A percentile compares a stretch with the other conserved stretches of the same genome.
phyloP scores from a whole-genome alignment of 2,797 vertebrate genomes.

The Danio albolineatus region DNA sequence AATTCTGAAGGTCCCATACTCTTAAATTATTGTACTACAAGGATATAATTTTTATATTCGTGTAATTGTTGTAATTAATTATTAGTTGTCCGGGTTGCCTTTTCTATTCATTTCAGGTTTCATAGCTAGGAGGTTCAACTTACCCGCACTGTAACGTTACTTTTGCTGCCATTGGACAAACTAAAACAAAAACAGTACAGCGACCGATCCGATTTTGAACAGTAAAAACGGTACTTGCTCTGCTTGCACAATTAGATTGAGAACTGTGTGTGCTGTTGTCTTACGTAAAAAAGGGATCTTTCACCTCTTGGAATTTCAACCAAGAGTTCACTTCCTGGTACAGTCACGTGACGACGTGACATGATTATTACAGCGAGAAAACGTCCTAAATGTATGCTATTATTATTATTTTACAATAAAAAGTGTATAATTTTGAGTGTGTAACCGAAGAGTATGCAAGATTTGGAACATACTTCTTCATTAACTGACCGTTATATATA shows the following conservation, averaged over 20 bases:
- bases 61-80: neutral
- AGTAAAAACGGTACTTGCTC: neutral
- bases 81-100: neutral
- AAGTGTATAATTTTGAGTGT: too few species aligned
- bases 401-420: too few species aligned
- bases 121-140: conserved; percentile 24
- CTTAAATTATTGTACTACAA: too few species aligned
- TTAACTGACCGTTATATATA: too few species aligned
- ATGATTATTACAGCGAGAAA: too few species aligned
- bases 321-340: conserved; percentile 22
- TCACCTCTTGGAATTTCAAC: conserved; percentile 19
- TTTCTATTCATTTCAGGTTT: neutral
- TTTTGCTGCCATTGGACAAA: conserved; percentile 3
- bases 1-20: neutral
- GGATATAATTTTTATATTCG: too few species aligned
- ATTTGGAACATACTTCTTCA: too few species aligned
- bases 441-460: too few species aligned
- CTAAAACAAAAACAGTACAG: conserved; percentile 2
- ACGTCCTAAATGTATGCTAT: too few species aligned
- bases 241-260: neutral
- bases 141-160: conserved; percentile 27
- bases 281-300: neutral
- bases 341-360: conserved; percentile 3
- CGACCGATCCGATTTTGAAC: neutral
- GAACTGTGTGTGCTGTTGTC: neutral